phyloP scores from a whole-genome alignment of 2,888 invertebrate genomes.

The Sphaerophoria taeniata region DNA sequence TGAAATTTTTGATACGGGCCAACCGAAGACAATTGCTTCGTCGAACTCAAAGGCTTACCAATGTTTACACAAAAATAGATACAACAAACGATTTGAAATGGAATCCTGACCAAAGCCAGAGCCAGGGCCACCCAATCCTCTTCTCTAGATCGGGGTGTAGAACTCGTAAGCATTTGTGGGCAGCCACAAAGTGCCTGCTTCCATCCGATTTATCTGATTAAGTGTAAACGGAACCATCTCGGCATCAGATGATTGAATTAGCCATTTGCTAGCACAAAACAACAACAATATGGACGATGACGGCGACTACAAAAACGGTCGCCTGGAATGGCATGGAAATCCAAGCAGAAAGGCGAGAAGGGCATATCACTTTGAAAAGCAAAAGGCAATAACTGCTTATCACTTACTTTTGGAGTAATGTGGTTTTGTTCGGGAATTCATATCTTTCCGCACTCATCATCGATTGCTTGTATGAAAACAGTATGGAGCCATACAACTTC shows the following conservation, averaged over 20 bases:
- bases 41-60: slow-evolving; percentile 62
- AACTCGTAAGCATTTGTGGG: slow-evolving; percentile 73
- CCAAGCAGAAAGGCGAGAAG: slow-evolving; percentile 4
- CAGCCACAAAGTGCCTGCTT: slow-evolving; percentile 76
- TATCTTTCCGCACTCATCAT: slow-evolving; percentile 74
- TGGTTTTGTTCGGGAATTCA: slow-evolving; percentile 75
- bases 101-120: slow-evolving; percentile 34
- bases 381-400: slow-evolving; percentile 76
- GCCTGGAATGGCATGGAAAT: background rate
- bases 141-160: background rate
- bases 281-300: slow-evolving; percentile 70
- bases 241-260: slow-evolving; percentile 80
- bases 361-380: slow-evolving; percentile 59
- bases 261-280: slow-evolving; percentile 77
- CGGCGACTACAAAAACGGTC: background rate
- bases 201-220: slow-evolving; percentile 76
- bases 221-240: slow-evolving; percentile 76
- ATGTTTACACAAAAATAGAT: slow-evolving; percentile 73
- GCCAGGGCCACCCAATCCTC: slow-evolving; percentile 48
- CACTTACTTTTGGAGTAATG: slow-evolving; percentile 76
- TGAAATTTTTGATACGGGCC: slow-evolving; percentile 74
- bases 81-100: slow-evolving; percentile 39
- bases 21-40: slow-evolving; percentile 65
- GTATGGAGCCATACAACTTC: slow-evolving; percentile 21
- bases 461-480: slow-evolving; percentile 57